Percentiles rank a stretch among this genome's conserved stretches.
phyloP scores from a whole-genome alignment of 2,113 vertebrate species.

The Sciurus niger region DNA sequence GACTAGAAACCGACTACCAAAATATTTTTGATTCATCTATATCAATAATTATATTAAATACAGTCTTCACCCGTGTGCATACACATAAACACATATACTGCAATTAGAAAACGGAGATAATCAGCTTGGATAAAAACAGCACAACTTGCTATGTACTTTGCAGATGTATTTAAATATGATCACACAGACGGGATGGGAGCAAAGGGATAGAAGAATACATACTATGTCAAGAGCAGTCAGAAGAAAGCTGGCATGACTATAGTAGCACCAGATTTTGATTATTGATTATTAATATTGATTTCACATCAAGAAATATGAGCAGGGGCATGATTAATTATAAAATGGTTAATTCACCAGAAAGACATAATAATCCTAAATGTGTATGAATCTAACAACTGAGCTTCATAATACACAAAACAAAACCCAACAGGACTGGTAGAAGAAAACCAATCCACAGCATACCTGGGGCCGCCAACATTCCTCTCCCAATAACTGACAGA shows the following conservation, averaged over 20 bases:
- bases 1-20: not conserved
- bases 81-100: not conserved
- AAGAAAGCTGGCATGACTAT: not conserved
- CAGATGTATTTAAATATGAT: not conserved
- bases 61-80: not conserved
- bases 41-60: not conserved
- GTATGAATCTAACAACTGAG: not conserved
- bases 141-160: not conserved
- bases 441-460: not conserved
- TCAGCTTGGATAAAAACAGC: not conserved
- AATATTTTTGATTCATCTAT: not conserved
- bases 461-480: not conserved
- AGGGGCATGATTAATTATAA: not conserved
- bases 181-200: not conserved
- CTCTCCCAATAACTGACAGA: not conserved
- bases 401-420: not conserved
- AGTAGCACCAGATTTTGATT: not conserved
- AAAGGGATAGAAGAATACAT: not conserved
- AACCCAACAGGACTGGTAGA: not conserved
- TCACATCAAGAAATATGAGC: not conserved
- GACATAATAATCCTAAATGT: not conserved
- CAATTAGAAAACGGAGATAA: not conserved
- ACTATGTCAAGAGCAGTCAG: not conserved
- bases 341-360: not conserved
- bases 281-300: not conserved